Base-by-base conservation (phyloP, 2,797 vertebrate genomes). In the Anas georgica region DNA sequence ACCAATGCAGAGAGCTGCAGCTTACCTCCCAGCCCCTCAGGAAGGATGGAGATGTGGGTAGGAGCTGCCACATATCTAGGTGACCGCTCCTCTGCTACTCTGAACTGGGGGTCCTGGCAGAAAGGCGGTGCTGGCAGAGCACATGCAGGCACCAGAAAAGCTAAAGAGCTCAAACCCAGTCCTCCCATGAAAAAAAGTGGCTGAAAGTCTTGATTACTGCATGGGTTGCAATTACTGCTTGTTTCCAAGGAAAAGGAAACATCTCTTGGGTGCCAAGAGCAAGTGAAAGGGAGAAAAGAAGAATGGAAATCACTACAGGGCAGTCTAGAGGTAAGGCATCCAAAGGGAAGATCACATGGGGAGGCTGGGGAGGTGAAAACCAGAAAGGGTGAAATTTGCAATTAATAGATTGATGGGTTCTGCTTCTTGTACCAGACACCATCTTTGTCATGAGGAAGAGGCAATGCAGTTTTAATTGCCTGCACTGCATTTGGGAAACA, bases 141-240 rank as follows among this genome's bases (percentile, higher is more conserved):
- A 85, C 68, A 70, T 81, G 75, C 86, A 59, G 76, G 79, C 59
- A 90, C 25, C n/a, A 78, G 75, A 91, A 83, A 73, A 8, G 13
- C 37, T 70, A 66, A 79, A 88, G 45, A 72, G 37, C 62, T 81
- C 68, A 95, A 89, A 83, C 12, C 3, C 78, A 85, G 68, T 48
- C 78, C 41, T 93, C 37, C 46, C 37, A 58, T 87, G 70, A 83
- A 87, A 45, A 45, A 45, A 76, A 17, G 66, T 45, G 55, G 46
- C 54, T 83, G 41, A 29, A 93, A 91, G 91, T 88, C 90, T 94
- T 77, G 35, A 88, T 66, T 60, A 75, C n/a, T 77, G 52, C 63
- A 78, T 16, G n/a, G 46, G 41, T 56, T 91, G 35, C 7, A 64
- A 87, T 88, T 93, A 76, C 79, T 95, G 93, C 25, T 88, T 15